These are phyloP conservation scores for Thecocarcelia acutangulata DNA, from an alignment of 2,888 invertebrate genomes.

Conservation along the genomic window DNA sequence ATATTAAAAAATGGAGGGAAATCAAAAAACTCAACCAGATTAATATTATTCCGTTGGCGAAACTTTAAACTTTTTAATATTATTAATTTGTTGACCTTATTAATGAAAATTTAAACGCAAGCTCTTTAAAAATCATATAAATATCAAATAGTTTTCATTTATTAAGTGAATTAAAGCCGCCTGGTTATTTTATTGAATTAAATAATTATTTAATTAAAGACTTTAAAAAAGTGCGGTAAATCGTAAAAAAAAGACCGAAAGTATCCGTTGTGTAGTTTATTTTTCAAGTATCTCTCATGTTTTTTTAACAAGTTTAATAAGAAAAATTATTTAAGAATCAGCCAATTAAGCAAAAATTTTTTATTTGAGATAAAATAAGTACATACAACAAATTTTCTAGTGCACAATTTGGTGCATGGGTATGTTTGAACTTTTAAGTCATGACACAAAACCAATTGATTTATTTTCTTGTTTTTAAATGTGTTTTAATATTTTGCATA, in stretches of 20 bases:
- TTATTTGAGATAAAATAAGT: slow-evolving; percentile 1
- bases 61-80: no score
- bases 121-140: background rate
- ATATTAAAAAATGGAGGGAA: no score
- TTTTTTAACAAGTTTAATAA: slow-evolving; percentile 20
- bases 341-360: slow-evolving; percentile 42
- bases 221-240: slow-evolving; percentile 16
- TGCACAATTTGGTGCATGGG: background rate
- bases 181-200: slow-evolving; percentile 33
- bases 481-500: no score
- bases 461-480: no score
- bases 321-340: slow-evolving; percentile 33
- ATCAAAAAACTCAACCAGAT: no score
- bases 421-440: no score
- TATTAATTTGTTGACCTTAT: no score
- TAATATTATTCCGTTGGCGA: no score
- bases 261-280: slow-evolving; percentile 1
- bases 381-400: background rate
- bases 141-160: slow-evolving; percentile 10
- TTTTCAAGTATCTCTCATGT: slow-evolving; percentile 11
- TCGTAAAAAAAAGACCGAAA: slow-evolving; percentile 5
- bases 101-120: background rate
- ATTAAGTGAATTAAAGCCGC: slow-evolving; percentile 23
- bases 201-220: slow-evolving; percentile 60
- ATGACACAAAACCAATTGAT: slow-evolving; percentile 33